Percentiles rank a stretch among this genome's conserved stretches.
Conservation (phyloP, 2,888 invertebrate genomes). For the Ctena decussata region DNA sequence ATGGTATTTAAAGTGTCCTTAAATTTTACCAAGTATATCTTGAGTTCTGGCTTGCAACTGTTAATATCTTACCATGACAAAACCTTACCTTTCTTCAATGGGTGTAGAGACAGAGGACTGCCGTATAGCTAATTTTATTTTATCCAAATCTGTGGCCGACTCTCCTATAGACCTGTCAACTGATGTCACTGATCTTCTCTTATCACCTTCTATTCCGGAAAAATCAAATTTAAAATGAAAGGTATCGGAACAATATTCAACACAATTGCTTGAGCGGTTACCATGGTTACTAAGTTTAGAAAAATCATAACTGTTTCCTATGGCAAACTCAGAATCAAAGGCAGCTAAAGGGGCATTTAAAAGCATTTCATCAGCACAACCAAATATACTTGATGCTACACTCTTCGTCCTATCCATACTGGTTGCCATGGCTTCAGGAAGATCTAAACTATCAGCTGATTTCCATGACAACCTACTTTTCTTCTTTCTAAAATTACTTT, state of each 20-base stretch:
- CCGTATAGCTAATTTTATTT: conserved; percentile 57
- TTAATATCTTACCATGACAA: conserved; percentile 51
- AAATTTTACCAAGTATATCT: neutral
- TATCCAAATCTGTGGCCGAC: conserved; percentile 62
- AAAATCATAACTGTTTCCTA: conserved; percentile 70
- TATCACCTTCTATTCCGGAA: conserved; percentile 72
- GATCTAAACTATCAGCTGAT: conserved; percentile 78
- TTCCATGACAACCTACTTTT: conserved; percentile 75
- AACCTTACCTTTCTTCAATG: conserved; percentile 60
- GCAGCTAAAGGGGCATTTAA: conserved; percentile 76
- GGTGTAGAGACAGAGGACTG: conserved; percentile 44
- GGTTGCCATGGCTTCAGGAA: conserved; percentile 69
- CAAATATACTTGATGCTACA: conserved; percentile 74
- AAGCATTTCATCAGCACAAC: conserved; percentile 72
- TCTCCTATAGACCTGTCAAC: conserved; percentile 59
- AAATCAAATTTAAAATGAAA: conserved; percentile 76
- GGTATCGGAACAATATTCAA: conserved; percentile 71
- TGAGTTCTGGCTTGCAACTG: neutral
- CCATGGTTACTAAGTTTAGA: conserved; percentile 52
- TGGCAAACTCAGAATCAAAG: conserved; percentile 78
- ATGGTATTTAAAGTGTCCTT: too few relatives aligned
- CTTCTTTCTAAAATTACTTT: conserved; percentile 62
- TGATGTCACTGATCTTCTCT: conserved; percentile 55
- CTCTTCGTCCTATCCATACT: conserved; percentile 76
- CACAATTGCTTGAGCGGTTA: conserved; percentile 43